A percentile compares a stretch with the other conserved stretches of the same genome.
Evolutionary conservation across 2,888 invertebrate genomes (phyloP).

Genomic region (Conchocele bisecta): DNA sequence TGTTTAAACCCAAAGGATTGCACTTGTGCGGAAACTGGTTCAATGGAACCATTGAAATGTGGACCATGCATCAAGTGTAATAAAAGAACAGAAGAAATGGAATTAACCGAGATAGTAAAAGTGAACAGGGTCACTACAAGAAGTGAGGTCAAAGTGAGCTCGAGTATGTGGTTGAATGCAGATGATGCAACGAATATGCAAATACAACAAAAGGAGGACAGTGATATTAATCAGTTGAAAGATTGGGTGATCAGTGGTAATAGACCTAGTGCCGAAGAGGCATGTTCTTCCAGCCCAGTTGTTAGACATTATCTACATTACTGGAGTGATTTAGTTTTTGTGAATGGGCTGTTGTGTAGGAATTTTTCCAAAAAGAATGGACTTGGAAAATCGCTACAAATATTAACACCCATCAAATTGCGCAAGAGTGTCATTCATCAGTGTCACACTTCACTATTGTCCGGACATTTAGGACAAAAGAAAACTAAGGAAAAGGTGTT

Average conservation of each 20-base stretch:
- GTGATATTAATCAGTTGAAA: conserved; percentile 18
- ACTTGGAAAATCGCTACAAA: conserved; percentile 15
- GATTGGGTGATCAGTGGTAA: conserved; percentile 1
- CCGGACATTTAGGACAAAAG: conserved; percentile 44
- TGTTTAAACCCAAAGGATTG: conserved; percentile 29
- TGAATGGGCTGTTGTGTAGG: conserved; percentile 30
- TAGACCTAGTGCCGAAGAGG: conserved; percentile 6
- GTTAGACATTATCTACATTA: conserved; percentile 25
- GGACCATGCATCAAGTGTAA: conserved; percentile 2
- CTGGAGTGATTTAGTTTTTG: conserved; percentile 16
- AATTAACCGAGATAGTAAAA: not conserved
- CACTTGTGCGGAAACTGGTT: not conserved
- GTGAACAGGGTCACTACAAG: not conserved
- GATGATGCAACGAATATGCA: not conserved
- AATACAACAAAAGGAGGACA: conserved; percentile 21
- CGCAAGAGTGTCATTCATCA: conserved; percentile 15
- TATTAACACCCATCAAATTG: conserved; percentile 28
- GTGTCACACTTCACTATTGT: conserved; percentile 24
- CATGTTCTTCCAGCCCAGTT: conserved; percentile 6
- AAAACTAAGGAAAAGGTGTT: conserved; percentile 28
- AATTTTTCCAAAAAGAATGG: conserved; percentile 12
- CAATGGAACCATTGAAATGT: not conserved
- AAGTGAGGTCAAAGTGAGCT: not conserved
- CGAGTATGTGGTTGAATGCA: not conserved
- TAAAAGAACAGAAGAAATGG: conserved; percentile 4